Evolutionary conservation across 2,888 invertebrate species (phyloP), one percentile per base, ranked within the genome.

Genomic region (Macropis europaea): DNA sequence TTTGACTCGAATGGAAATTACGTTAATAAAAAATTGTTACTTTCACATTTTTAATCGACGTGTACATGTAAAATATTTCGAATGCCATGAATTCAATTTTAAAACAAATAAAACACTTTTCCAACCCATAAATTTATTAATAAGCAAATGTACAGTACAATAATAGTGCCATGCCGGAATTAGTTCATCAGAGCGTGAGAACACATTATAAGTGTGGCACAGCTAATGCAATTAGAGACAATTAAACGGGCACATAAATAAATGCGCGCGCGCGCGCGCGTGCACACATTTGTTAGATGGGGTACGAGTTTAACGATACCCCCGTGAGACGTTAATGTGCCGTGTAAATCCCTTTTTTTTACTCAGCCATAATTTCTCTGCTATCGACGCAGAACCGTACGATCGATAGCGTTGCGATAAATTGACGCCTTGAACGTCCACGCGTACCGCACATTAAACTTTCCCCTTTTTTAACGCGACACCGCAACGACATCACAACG

Each of bases 321-420:
- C 17, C 24, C 2, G 15, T 17, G 42, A 26, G 17, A 50, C 42
- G 47, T 53, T 54, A 53, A 60, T 19, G 42, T 32, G 13, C 3
- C 28, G 2, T 19, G 38, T 61, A 71, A 71, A 71, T 68, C 61
- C 28, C 3, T 43, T 52, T 43, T 50, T 47, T 43, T 50, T 47
- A 59, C 22, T 13, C 19, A 0, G 45, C 53, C 59, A 53, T 60
- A 28, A 60, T 59, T 60, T 54, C 48, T 32, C 2, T 11, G 32
- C 3, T 30, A 61, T 56, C 48, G 38, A 34, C 56, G 34, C 56
- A 34, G 45, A 38, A 32, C 43, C n/a, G 6, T 7, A 1, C 9
- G 34, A 28, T 68, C 61, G 56, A 34, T 19, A 19, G n/a, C 6
- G 7, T n/a, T n/a, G 2, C 36, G 22, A 38, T 64, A 57, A 63